Conservation (phyloP, 2,888 invertebrate genomes). For the Platycheirus albimanus region DNA sequence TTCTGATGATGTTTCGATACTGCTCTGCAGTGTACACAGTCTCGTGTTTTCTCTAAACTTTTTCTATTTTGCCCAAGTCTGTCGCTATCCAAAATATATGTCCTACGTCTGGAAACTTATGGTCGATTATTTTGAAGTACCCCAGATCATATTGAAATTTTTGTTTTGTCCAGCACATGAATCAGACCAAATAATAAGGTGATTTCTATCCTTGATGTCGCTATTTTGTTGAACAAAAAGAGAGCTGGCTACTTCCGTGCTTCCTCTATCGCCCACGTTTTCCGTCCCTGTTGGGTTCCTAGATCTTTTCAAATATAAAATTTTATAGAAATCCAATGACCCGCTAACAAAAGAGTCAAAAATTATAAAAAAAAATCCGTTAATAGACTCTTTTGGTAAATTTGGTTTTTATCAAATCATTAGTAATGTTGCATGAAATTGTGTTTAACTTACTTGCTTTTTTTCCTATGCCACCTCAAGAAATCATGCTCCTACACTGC, state of each 20-base stretch:
- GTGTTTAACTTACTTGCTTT: too few species aligned
- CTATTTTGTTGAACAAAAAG: background rate
- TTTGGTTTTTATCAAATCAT: too few species aligned
- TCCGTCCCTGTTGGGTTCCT: background rate
- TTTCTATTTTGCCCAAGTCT: background rate
- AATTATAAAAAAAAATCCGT: too few species aligned
- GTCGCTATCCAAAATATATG: conserved; percentile 6
- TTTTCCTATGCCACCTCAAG: too few species aligned
- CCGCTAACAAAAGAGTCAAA: too few species aligned
- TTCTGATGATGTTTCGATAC: conserved; percentile 10
- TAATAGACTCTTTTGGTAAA: too few species aligned
- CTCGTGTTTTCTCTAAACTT: conserved; percentile 12
- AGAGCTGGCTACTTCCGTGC: conserved; percentile 7
- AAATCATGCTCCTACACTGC: too few species aligned
- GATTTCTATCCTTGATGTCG: background rate
- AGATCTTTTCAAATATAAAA: too few species aligned
- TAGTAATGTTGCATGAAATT: too few species aligned
- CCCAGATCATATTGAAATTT: conserved; percentile 22
- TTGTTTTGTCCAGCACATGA: conserved; percentile 13
- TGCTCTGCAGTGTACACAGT: conserved; percentile 14
- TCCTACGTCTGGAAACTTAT: background rate
- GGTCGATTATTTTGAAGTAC: conserved; percentile 4
- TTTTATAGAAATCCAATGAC: too few species aligned
- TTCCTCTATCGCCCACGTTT: background rate
- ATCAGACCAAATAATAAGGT: background rate